Conservation (phyloP, 2,888 invertebrate species). For the Iphiclides podalirius region DNA sequence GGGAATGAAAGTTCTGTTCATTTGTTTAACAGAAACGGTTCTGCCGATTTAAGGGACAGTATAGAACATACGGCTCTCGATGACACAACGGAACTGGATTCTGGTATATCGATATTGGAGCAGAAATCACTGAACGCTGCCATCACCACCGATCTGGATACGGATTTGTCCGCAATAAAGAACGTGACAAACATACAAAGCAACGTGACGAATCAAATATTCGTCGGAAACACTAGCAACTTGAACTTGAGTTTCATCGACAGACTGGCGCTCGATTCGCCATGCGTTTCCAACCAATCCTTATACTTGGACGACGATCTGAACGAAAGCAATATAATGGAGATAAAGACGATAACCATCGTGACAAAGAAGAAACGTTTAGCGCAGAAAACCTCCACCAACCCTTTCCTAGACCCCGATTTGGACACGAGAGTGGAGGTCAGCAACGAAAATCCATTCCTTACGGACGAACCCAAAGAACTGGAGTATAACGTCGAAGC, state of each 20-base stretch:
- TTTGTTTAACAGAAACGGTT: slow-evolving; percentile 10
- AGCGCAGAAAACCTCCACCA: slow-evolving; percentile 53
- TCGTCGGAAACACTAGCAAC: slow-evolving; percentile 58
- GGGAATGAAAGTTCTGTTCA: slow-evolving; percentile 16
- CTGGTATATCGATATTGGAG: slow-evolving; percentile 56
- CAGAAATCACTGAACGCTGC: slow-evolving; percentile 46
- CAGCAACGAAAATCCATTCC: slow-evolving; percentile 54
- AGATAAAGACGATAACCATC: slow-evolving; percentile 74
- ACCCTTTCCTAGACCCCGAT: slow-evolving; percentile 67
- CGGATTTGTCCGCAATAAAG: slow-evolving; percentile 36
- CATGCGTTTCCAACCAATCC: slow-evolving; percentile 60
- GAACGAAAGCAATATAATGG: slow-evolving; percentile 78
- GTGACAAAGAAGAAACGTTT: slow-evolving; percentile 65
- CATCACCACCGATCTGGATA: slow-evolving; percentile 30
- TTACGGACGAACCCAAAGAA: slow-evolving; percentile 42
- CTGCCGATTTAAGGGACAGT: slow-evolving; percentile 2
- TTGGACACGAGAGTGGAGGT: slow-evolving; percentile 36
- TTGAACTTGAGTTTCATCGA: slow-evolving; percentile 71
- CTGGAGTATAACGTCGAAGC: slow-evolving; percentile 53
- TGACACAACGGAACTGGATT: slow-evolving; percentile 45
- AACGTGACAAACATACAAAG: slow-evolving; percentile 55
- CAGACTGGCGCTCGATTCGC: slow-evolving; percentile 63
- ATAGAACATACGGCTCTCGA: slow-evolving; percentile 1
- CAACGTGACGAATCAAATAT: slow-evolving; percentile 58
- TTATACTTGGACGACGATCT: slow-evolving; percentile 71